Percentiles rank a stretch among this genome's conserved stretches.
Evolutionary conservation across 1,140 invertebrate species (phyloP).

Genomic region (Triops cancriformis): DNA sequence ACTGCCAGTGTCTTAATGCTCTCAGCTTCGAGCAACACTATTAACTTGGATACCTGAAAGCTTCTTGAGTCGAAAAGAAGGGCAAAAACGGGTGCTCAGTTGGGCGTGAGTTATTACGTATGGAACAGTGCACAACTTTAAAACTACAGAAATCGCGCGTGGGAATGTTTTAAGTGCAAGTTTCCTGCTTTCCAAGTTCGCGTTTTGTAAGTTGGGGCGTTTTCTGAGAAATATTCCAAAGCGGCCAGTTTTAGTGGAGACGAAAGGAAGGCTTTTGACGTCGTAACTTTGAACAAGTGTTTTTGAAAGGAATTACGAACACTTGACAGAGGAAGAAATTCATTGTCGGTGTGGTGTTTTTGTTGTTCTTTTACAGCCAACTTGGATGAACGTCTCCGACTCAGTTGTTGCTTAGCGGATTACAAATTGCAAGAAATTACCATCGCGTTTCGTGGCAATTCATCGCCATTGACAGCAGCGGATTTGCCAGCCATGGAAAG

Average conservation of each 20-base stretch:
- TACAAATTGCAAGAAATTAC: conserved; percentile 57
- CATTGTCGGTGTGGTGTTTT: neutral
- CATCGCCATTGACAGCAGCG: neutral
- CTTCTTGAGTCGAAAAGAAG: neutral
- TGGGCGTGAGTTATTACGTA: neutral
- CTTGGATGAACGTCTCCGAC: conserved; percentile 50
- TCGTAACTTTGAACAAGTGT: neutral
- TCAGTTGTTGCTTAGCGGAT: conserved; percentile 50
- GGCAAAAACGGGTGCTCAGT: neutral
- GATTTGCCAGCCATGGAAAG: neutral
- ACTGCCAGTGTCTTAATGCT: neutral
- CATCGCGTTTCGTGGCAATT: conserved; percentile 39
- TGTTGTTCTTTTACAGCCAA: conserved; percentile 45
- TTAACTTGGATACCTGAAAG: neutral
- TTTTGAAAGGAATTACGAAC: neutral
- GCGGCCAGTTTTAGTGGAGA: no score
- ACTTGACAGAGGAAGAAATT: conserved; percentile 14
- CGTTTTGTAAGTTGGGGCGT: no score
- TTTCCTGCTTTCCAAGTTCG: neutral
- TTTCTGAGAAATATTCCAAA: no score
- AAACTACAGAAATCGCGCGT: neutral
- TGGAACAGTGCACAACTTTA: neutral
- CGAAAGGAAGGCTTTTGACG: no score
- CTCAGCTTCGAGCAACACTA: neutral
- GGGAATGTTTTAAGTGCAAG: neutral